These are phyloP conservation scores for Phenganax stokvisi DNA, from an alignment of 92 coral and sea anemone species.

Conservation along the genomic window DNA sequence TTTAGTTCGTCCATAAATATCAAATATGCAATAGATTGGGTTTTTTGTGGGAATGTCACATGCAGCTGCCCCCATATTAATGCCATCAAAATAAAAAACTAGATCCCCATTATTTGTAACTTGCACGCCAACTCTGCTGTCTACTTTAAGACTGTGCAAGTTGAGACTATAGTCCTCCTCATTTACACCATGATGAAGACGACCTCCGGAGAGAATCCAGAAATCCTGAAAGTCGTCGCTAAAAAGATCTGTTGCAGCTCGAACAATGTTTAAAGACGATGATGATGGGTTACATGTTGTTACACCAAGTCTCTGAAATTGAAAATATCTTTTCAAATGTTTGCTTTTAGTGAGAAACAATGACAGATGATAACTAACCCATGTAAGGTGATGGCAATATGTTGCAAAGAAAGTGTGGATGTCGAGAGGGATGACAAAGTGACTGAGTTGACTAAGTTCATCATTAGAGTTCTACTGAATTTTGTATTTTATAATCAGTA, in stretches of 20 bases:
- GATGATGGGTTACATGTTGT: slow-evolving; percentile 79
- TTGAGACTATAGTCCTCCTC: slow-evolving; percentile 83
- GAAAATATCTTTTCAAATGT: neutral
- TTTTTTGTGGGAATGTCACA: slow-evolving; percentile 72
- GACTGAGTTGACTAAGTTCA: neutral
- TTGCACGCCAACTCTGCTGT: slow-evolving; percentile 78
- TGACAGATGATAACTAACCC: neutral
- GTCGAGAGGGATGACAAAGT: neutral
- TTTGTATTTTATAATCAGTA: no score
- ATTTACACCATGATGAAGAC: slow-evolving; percentile 82
- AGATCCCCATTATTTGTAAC: slow-evolving; percentile 70
- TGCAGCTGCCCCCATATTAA: slow-evolving; percentile 75
- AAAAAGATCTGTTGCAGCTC: slow-evolving; percentile 93
- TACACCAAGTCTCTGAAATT: slow-evolving; percentile 81
- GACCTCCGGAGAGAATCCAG: slow-evolving; percentile 90
- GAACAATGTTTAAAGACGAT: slow-evolving; percentile 61
- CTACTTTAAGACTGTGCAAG: slow-evolving; percentile 72
- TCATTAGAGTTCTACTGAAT: no score
- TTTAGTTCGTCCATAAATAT: slow-evolving; percentile 95
- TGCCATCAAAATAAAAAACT: slow-evolving; percentile 71
- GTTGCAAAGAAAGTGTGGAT: neutral
- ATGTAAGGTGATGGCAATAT: no score
- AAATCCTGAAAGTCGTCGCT: slow-evolving; percentile 71
- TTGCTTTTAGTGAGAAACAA: neutral
- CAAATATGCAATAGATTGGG: slow-evolving; percentile 79